Conservation (phyloP, 2,888 invertebrate genomes). For the Pecten maximus region DNA sequence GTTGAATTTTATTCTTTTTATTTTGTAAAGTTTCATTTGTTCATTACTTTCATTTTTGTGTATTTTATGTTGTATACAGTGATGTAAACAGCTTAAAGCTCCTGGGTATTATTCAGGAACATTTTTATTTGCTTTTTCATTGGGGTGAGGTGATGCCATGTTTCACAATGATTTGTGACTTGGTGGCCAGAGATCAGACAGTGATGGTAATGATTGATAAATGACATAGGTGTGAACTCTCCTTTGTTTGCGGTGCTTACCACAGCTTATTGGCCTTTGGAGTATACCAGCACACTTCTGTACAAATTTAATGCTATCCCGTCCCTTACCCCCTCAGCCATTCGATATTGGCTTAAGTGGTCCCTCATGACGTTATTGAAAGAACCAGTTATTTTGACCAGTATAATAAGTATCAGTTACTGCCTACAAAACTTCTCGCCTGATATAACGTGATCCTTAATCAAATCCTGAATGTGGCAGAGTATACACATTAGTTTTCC, state of each 20-base stretch:
- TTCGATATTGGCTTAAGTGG: constrained; percentile 7
- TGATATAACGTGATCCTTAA: neutral
- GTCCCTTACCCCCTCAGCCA: neutral
- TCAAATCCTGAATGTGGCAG: neutral
- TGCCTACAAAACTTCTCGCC: neutral
- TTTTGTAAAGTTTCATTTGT: neutral
- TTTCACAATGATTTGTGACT: neutral
- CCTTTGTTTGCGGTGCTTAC: neutral
- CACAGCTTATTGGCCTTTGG: neutral
- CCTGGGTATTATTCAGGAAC: neutral
- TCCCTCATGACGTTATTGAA: neutral
- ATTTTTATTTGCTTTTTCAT: neutral
- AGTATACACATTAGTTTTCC: neutral
- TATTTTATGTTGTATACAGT: neutral
- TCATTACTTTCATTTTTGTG: neutral
- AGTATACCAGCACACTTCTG: neutral
- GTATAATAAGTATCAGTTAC: neutral
- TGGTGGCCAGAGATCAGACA: neutral
- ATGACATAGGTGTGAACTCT: neutral
- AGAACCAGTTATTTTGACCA: constrained; percentile 14
- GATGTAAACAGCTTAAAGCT: neutral
- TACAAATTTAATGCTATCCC: neutral
- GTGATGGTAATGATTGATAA: neutral
- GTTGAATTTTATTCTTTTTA: neutral
- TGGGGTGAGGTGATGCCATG: neutral